Evolutionary conservation across 2,797 vertebrate species (phyloP).

Genomic region (Aselliscus stoliczkanus): DNA sequence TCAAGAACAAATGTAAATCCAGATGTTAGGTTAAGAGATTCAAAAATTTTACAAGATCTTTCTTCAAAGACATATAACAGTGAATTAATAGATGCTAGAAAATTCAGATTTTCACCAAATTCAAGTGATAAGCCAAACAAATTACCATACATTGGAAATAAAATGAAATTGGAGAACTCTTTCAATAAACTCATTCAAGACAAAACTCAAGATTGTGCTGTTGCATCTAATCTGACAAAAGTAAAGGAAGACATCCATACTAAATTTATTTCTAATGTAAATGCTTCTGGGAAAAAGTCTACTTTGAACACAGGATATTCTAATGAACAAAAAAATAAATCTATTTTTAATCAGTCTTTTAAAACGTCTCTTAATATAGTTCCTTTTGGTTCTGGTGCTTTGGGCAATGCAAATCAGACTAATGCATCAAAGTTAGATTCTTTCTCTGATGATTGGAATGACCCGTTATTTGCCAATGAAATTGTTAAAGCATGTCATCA

Average conservation of each 20-base stretch:
- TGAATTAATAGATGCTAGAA: slow-evolving; percentile 28
- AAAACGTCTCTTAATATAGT: slow-evolving; percentile 49
- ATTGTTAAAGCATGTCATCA: slow-evolving; percentile 79
- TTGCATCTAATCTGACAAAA: slow-evolving; percentile 57
- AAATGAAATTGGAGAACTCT: slow-evolving; percentile 55
- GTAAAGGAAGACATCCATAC: slow-evolving; percentile 48
- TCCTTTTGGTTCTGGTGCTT: slow-evolving; percentile 37
- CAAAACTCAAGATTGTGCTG: slow-evolving; percentile 68
- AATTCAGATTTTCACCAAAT: slow-evolving; percentile 31
- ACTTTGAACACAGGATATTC: neutral
- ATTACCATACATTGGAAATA: slow-evolving; percentile 55
- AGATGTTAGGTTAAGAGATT: neutral
- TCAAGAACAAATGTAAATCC: slow-evolving; percentile 41
- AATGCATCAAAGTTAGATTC: slow-evolving; percentile 58
- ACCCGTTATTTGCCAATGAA: slow-evolving; percentile 73
- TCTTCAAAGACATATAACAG: slow-evolving; percentile 56
- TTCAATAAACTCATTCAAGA: slow-evolving; percentile 61
- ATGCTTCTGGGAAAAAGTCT: slow-evolving; percentile 53
- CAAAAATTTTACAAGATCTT: slow-evolving; percentile 51
- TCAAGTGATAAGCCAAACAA: slow-evolving; percentile 50
- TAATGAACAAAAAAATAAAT: slow-evolving; percentile 45
- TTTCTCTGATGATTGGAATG: slow-evolving; percentile 76
- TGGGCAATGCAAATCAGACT: slow-evolving; percentile 35
- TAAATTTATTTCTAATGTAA: slow-evolving; percentile 25
- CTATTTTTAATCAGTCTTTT: slow-evolving; percentile 34